Evolutionary conservation across 2,797 vertebrate species (phyloP).

Genomic region (Pseudotriccus pelzelni): DNA sequence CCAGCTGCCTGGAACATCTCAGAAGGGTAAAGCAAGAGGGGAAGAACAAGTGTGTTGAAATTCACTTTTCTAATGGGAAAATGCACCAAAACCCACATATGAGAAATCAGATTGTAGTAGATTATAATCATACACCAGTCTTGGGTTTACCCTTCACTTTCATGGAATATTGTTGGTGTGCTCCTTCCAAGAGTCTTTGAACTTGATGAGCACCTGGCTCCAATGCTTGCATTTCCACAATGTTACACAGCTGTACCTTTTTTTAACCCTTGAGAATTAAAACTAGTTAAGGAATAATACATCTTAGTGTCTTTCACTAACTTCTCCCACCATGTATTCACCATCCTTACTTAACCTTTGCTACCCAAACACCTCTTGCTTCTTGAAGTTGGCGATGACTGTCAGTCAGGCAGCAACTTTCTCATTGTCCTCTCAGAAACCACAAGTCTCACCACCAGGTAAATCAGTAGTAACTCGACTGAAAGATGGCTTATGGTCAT

Average conservation of each 20-base stretch:
- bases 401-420: not conserved
- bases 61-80: not conserved
- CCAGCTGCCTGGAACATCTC: not conserved
- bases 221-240: not conserved
- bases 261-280: conserved; percentile 32
- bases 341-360: not conserved
- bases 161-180: not conserved
- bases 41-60: not conserved
- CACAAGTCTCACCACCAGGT: not conserved
- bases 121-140: not conserved
- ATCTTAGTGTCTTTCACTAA: not conserved
- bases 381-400: not conserved
- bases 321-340: not conserved
- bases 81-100: not conserved
- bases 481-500: not conserved
- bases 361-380: not conserved
- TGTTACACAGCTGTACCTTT: not conserved
- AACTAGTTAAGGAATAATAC: not conserved
- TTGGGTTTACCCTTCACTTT: not conserved
- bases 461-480: not conserved
- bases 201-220: not conserved
- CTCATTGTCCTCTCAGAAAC: not conserved
- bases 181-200: not conserved
- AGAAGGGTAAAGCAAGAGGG: not conserved
- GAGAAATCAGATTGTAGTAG: not conserved